A percentile compares a stretch with the other conserved stretches of the same genome.
phyloP scores from a whole-genome alignment of 2,797 vertebrate genomes.

The Chaetophractus vellerosus region DNA sequence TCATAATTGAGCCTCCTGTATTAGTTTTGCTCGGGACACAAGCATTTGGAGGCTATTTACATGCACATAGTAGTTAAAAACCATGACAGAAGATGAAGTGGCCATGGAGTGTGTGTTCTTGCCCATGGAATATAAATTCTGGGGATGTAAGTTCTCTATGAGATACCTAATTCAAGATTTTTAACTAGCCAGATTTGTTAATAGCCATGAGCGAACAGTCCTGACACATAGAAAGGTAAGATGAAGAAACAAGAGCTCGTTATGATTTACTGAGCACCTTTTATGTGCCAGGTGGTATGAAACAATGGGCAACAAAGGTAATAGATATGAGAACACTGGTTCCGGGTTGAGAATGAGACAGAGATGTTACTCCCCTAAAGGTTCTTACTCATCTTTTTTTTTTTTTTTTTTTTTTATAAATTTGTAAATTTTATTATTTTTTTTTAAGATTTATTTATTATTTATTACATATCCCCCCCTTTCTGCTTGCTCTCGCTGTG shows the following conservation, averaged over 20 bases:
- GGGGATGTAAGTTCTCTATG: background rate
- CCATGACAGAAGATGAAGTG: background rate
- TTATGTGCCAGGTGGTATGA: background rate
- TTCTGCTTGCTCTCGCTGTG: no score
- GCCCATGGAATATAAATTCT: background rate
- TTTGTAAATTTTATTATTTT: no score
- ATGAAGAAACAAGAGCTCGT: background rate
- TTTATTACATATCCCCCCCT: no score
- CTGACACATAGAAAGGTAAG: background rate
- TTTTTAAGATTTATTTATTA: no score
- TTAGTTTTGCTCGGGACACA: background rate
- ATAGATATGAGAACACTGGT: background rate
- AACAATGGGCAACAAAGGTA: background rate
- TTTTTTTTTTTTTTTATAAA: no score
- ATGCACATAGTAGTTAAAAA: background rate
- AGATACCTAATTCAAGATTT: background rate
- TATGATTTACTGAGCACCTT: background rate
- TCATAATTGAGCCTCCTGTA: background rate
- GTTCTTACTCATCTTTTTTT: no score
- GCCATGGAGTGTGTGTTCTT: background rate
- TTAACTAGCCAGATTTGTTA: background rate
- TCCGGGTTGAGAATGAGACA: background rate
- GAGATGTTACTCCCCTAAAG: background rate
- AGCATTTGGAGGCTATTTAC: background rate
- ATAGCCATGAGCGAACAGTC: background rate